phyloP scores from a whole-genome alignment of 1,140 invertebrate species.

The Sarcophaga peregrina region DNA sequence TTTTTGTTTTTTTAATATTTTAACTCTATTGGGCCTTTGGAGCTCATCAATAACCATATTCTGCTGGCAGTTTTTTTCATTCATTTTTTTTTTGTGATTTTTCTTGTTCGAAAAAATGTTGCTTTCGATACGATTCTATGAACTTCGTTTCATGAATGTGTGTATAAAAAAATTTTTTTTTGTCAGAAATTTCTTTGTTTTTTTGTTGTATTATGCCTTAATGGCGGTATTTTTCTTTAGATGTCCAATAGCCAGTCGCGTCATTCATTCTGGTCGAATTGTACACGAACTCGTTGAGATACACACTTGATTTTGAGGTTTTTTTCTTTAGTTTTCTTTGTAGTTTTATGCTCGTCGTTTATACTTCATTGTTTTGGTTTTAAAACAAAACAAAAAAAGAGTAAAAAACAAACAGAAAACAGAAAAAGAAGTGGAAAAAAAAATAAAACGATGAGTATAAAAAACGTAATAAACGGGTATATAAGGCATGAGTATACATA shows the following conservation, averaged over 20 bases:
- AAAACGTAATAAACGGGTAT: not conserved
- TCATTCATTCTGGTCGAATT: slow-evolving; percentile 5
- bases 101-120: too few relatives aligned
- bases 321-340: not conserved
- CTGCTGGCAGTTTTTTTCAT: too few relatives aligned
- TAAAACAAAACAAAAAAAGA: not conserved
- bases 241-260: slow-evolving; percentile 8
- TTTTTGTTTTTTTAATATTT: too few relatives aligned
- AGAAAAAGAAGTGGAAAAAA: not conserved
- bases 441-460: not conserved
- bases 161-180: not conserved
- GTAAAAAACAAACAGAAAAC: not conserved
- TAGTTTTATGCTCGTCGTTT: too few relatives aligned
- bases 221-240: slow-evolving; percentile 13
- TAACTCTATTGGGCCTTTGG: too few relatives aligned
- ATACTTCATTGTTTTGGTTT: not conserved
- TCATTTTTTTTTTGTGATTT: too few relatives aligned
- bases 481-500: too few relatives aligned
- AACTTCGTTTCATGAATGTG: slow-evolving; percentile 7
- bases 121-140: too few relatives aligned
- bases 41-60: too few relatives aligned
- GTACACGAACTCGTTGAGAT: not conserved
- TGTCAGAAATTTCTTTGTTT: too few relatives aligned
- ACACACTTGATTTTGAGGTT: not conserved
- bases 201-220: not conserved